Evolutionary conservation across 2,888 invertebrate species (phyloP), one percentile per base, ranked within the genome.

Genomic region (Nemotelus nigrinus): DNA sequence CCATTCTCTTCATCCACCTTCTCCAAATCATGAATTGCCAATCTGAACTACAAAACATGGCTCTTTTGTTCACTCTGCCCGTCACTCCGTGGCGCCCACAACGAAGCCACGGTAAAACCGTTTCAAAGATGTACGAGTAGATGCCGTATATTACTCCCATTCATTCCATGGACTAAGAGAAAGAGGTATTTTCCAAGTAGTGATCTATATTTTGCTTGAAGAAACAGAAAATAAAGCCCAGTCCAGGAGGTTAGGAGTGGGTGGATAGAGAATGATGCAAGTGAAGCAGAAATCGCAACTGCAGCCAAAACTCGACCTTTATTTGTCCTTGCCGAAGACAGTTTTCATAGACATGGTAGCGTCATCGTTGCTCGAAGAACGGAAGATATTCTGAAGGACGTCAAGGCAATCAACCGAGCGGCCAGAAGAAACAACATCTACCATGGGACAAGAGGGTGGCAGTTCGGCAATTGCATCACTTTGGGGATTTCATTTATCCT

Each of bases 201-300:
- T 64, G 53, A 48, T 64, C 76, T 64, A 65, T 50, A 64, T 65
- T 65, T 65, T 44, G 65, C 65, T 50, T 55, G 76, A 53, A 65
- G 55, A 44, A 43, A 25, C 43, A 50, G 53, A 65, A 55, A 65
- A 76, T 55, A 76, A 76, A 72, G 39, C 45, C 44, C 60, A 4
- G 60, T 25, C 25, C 25, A 60, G 43, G 41, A 74, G 41, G 50
- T n/a, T 10, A 55, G 58, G 43, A 63, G 63, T 63, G 10, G 47
- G 53, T 70, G 55, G 70, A 47, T n/a, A 68, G 67, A 25, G 44
- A 5, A 43, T 5, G 60, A 44, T 2, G 75, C 6, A 58, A 75
- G 50, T 68, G 55, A 64, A 45, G 70, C 41, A 57, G 64, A 72
- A 71, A 78, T 77, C 78, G 80, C 80, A 80, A 78, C 80, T 80